phyloP scores from a whole-genome alignment of 2,113 vertebrate genomes.

The Campylomormyrus numenius region DNA sequence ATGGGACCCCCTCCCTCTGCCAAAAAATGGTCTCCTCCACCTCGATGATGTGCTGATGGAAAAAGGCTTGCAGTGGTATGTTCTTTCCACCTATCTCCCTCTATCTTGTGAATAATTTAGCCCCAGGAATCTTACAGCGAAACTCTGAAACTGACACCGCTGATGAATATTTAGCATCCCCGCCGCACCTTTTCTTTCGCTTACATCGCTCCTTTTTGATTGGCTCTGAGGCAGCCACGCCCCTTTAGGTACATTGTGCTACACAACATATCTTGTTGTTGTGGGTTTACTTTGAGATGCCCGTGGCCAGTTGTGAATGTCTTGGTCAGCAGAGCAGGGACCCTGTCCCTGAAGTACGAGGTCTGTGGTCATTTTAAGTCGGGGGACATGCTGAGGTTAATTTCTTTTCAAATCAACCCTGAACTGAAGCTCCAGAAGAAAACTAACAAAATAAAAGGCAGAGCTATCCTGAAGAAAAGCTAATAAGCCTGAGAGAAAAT shows the following conservation, averaged over 20 bases:
- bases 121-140: conserved; percentile 31
- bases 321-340: background rate
- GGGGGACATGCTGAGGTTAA: background rate
- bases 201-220: conserved; percentile 27
- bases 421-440: background rate
- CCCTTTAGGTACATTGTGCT: background rate
- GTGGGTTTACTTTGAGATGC: background rate
- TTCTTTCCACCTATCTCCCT: conserved; percentile 15
- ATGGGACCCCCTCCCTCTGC: background rate
- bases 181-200: conserved; percentile 25
- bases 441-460: background rate
- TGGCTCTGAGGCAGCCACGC: background rate
- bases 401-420: conserved; percentile 1
- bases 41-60: background rate
- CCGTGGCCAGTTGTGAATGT: background rate
- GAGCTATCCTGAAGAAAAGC: background rate
- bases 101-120: conserved; percentile 39
- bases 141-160: conserved; percentile 45
- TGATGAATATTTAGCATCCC: conserved; percentile 58
- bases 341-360: background rate
- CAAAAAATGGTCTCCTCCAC: background rate
- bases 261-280: background rate
- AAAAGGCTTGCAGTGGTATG: background rate
- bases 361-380: background rate
- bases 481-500: background rate